phyloP scores from a whole-genome alignment of 2,113 vertebrate species.

The Etia nguti region DNA sequence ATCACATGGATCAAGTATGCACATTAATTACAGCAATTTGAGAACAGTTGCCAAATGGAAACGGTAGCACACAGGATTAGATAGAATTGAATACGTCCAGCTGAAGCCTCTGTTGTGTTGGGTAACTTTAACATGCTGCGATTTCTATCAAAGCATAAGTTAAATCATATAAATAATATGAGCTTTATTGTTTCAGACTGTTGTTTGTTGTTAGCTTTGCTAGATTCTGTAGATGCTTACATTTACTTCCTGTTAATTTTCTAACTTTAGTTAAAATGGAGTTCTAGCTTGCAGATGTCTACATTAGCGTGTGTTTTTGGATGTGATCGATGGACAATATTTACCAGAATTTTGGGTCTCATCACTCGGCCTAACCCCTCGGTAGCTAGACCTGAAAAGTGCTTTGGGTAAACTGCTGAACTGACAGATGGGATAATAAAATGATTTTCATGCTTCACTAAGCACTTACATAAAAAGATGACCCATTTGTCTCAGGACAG shows the following conservation, averaged over 20 bases:
- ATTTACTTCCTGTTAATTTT: constrained; percentile 38
- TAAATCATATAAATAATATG: constrained; percentile 11
- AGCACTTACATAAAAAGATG: constrained; percentile 38
- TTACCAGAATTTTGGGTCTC: constrained; percentile 27
- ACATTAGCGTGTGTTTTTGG: constrained; percentile 44
- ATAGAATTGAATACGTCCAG: constrained; percentile 12
- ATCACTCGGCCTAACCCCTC: background rate
- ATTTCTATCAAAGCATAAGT: constrained; percentile 39
- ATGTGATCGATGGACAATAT: constrained; percentile 44
- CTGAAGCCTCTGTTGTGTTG: constrained; percentile 24
- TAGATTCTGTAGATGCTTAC: constrained; percentile 40
- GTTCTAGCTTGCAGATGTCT: constrained; percentile 49
- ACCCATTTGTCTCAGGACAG: constrained; percentile 46
- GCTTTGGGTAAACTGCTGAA: constrained; percentile 42
- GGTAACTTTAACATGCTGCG: constrained; percentile 25
- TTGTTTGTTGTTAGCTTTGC: constrained; percentile 40
- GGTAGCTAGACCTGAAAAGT: constrained; percentile 33
- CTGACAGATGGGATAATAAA: constrained; percentile 44
- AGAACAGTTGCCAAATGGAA: constrained; percentile 62
- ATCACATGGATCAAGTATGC: constrained; percentile 26
- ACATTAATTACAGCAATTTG: constrained; percentile 31
- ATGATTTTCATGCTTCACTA: constrained; percentile 34
- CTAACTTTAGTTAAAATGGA: constrained; percentile 27
- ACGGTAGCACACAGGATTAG: constrained; percentile 42
- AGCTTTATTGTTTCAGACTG: constrained; percentile 40